A percentile compares a stretch with the other conserved stretches of the same genome.
These are phyloP conservation scores for Holacanthus passer DNA, from an alignment of 2,113 vertebrate genomes.

Conservation along the genomic window DNA sequence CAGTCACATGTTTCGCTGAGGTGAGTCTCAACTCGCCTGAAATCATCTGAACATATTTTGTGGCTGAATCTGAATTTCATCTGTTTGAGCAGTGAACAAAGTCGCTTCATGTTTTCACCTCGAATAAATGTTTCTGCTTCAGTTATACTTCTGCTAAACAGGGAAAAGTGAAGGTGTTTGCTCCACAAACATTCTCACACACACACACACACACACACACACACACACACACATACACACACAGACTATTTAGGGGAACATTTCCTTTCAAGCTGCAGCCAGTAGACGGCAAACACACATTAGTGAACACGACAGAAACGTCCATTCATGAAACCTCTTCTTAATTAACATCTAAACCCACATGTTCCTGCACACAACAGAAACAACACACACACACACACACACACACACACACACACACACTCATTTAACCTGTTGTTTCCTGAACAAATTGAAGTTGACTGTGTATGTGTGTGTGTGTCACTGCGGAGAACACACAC, in stretches of 20 bases:
- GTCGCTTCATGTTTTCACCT: background rate
- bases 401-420: constrained; percentile 10
- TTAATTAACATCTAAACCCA: constrained; percentile 9
- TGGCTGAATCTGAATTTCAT: background rate
- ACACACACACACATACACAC: constrained; percentile 23
- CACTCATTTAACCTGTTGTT: constrained; percentile 35
- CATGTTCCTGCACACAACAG: background rate
- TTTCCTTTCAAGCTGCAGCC: constrained; percentile 38
- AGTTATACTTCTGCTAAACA: constrained; percentile 9
- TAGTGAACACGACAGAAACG: constrained; percentile 18
- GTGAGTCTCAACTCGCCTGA: background rate
- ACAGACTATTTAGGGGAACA: constrained; percentile 4
- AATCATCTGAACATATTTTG: background rate
- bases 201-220: background rate
- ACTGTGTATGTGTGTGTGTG: constrained; percentile 1
- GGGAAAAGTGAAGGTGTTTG: background rate
- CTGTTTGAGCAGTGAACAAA: background rate
- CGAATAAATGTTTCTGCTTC: constrained; percentile 12
- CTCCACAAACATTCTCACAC: constrained; percentile 16
- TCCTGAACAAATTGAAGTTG: constrained; percentile 22
- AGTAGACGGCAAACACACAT: constrained; percentile 35
- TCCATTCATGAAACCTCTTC: constrained; percentile 49
- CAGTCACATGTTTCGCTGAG: background rate
- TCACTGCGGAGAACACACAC: constrained; percentile 17
- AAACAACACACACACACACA: background rate